Evolutionary conservation across 2,797 vertebrate species (phyloP), one percentile per base, ranked within the genome.

Genomic region (Paramormyrops hopkinsi): DNA sequence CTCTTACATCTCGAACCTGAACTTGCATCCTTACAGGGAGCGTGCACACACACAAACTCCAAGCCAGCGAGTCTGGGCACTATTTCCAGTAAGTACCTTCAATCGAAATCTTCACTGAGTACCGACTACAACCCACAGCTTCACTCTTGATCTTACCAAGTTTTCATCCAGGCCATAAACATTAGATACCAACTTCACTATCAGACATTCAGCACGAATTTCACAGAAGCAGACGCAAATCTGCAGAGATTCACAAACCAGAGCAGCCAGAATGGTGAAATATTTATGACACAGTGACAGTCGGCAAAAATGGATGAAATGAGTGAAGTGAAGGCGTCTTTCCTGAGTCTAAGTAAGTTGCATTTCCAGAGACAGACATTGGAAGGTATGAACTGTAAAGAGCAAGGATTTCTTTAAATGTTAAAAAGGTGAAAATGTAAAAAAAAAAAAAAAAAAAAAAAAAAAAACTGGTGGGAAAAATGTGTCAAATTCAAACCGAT

Each of bases 1-100:
- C 96, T 93, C 93, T 94, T 93, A 95, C 93, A 93, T 95, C 95
- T 95, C 95, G 96, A 95, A 96, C 96, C 94, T 95, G 94, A 95
- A 94, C 95, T 95, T 2, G 5, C 2, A 14, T 44, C 37, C 73
- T 76, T 84, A 29, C 56, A 65, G 86, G 87, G 56, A 4, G 91
- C 48, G 59, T 73, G 44, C 88, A 33, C 4, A 3, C 79, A 51
- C 53, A 33, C 37, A 76, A 17, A 41, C 1, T 14, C 11, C 37
- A 79, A 29, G 46, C 48, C 48, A 25, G 62, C 14, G 25, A 8
- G 22, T 11, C 4, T 9, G 22, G 25, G n/a, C 5, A 29, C 14
- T 8, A 53, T 51, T 85, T 51, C 48, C 22, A 51, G n/a, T 17
- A 50, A 85, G 37, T 84, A 73, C 54, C 76, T 53, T 82, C 22